These are phyloP conservation scores for Vipera latastei DNA, from an alignment of 2,797 vertebrate species.

Conservation along the genomic window DNA sequence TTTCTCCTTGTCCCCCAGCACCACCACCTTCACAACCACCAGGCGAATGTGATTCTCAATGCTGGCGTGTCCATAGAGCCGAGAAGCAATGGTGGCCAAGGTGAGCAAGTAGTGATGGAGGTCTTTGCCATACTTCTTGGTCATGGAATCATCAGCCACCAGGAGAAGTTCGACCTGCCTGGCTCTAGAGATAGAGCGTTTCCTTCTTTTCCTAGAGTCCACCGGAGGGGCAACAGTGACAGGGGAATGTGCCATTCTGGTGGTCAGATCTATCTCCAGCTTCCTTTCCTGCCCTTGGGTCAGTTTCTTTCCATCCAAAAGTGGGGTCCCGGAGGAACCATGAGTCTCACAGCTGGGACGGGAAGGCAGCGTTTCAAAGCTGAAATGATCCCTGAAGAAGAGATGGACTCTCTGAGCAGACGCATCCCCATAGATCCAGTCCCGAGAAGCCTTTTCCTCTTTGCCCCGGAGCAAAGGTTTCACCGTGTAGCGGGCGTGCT, in stretches of 20 bases:
- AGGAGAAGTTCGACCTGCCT: conserved; percentile 94
- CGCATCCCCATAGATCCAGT: conserved; percentile 71
- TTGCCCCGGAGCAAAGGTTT: conserved; percentile 68
- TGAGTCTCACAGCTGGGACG: conserved; percentile 82
- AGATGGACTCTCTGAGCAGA: conserved; percentile 72
- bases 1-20: conserved; percentile 83
- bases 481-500: conserved; percentile 83
- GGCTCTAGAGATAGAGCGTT: conserved; percentile 84
- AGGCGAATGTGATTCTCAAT: conserved; percentile 96
- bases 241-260: conserved; percentile 1
- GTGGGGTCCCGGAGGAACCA: conserved; percentile 59
- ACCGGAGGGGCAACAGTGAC: background rate
- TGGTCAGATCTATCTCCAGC: background rate
- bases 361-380: conserved; percentile 70
- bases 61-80: conserved; percentile 93
- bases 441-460: conserved; percentile 42
- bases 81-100: conserved; percentile 90
- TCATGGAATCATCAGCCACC: conserved; percentile 92
- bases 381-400: conserved; percentile 83
- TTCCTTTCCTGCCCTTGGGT: conserved; percentile 33
- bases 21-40: conserved; percentile 86
- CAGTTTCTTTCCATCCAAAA: conserved; percentile 21
- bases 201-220: conserved; percentile 54
- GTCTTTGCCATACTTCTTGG: conserved; percentile 87
- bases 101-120: conserved; percentile 94